These are phyloP conservation scores for Aphelenchoides besseyi DNA, from an alignment of 1,140 invertebrate genomes.

Conservation along the genomic window DNA sequence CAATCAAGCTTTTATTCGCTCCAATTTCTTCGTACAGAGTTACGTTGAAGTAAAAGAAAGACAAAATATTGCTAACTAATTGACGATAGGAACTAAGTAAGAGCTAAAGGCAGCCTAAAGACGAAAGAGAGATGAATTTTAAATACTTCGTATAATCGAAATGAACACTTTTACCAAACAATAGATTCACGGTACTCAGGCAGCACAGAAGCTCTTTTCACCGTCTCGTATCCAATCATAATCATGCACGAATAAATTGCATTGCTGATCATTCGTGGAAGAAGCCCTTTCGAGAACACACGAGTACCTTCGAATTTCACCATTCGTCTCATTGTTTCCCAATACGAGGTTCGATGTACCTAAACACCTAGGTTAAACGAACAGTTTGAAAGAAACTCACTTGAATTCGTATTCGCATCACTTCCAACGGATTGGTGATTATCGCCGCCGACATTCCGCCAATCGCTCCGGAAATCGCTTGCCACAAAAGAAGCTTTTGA, in stretches of 20 bases:
- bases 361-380: conserved; percentile 31
- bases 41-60: too few species aligned
- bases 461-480: conserved; percentile 55
- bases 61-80: not conserved
- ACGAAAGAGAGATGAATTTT: not conserved
- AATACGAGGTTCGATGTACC: conserved; percentile 58
- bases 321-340: conserved; percentile 52
- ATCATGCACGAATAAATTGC: conserved; percentile 53
- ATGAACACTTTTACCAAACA: conserved; percentile 34
- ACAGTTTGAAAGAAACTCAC: conserved; percentile 31
- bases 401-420: conserved; percentile 58
- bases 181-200: conserved; percentile 52
- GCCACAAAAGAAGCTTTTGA: conserved; percentile 51
- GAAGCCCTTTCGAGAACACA: conserved; percentile 60
- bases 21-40: too few species aligned
- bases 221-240: conserved; percentile 61
- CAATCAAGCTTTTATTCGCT: too few species aligned
- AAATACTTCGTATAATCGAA: not conserved
- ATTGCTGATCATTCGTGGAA: conserved; percentile 57
- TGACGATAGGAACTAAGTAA: too few species aligned
- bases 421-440: conserved; percentile 58
- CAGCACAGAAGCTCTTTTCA: conserved; percentile 54
- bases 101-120: not conserved
- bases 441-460: conserved; percentile 55
- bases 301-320: conserved; percentile 45